Conservation (phyloP, 1,140 invertebrate genomes). For the Drosophila simulans region DNA sequence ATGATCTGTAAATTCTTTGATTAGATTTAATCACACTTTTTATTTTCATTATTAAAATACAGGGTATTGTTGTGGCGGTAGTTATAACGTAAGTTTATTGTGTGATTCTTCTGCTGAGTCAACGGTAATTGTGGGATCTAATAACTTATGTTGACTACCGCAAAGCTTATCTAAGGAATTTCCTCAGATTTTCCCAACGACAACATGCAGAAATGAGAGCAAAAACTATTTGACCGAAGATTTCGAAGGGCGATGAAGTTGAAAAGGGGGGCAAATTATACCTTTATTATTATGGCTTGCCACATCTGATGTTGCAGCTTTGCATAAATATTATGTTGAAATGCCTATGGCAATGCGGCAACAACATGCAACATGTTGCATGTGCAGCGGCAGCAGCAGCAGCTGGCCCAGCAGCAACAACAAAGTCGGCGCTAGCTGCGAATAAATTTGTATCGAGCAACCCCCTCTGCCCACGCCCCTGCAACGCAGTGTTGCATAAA, state of each 20-base stretch:
- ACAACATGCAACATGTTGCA: conserved; percentile 81
- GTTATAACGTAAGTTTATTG: neutral
- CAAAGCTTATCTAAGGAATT: conserved; percentile 56
- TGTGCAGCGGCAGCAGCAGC: conserved; percentile 45
- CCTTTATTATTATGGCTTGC: conserved; percentile 56
- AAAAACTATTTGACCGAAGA: conserved; percentile 57
- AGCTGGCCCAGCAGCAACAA: conserved; percentile 45
- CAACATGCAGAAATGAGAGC: conserved; percentile 28
- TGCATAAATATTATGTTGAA: conserved; percentile 50
- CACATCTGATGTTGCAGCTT: conserved; percentile 58
- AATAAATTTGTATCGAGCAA: conserved; percentile 22
- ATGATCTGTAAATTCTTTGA: no score
- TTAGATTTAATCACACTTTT: neutral
- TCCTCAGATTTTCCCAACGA: conserved; percentile 58
- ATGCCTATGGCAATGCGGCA: conserved; percentile 44
- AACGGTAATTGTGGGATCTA: conserved; percentile 60
- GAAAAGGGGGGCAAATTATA: conserved; percentile 35
- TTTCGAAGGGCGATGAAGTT: conserved; percentile 21
- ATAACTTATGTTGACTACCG: conserved; percentile 27
- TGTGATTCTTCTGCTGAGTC: conserved; percentile 21
- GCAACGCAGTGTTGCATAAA: conserved; percentile 28
- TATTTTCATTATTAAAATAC: neutral
- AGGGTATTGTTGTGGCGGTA: neutral
- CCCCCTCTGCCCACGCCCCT: conserved; percentile 10
- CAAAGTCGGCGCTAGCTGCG: conserved; percentile 56